Evolutionary conservation across 2,113 vertebrate genomes (phyloP).

Genomic region (Dasyornis broadbenti): DNA sequence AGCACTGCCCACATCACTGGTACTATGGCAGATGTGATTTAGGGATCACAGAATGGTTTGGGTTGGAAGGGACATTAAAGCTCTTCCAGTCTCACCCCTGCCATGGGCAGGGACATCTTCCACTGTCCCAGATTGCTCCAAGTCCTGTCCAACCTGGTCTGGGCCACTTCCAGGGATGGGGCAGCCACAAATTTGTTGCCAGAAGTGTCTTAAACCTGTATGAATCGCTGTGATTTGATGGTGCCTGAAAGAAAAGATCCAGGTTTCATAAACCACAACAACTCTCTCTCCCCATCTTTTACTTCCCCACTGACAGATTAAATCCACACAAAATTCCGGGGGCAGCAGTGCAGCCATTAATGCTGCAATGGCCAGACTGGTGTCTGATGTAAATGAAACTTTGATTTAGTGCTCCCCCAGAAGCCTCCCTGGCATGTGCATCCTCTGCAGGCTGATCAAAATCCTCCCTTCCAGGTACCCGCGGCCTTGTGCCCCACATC

Average conservation of each 20-base stretch:
- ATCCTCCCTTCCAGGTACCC: constrained; percentile 9
- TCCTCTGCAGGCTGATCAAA: constrained; percentile 37
- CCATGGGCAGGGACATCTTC: not conserved
- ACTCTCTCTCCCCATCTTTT: not conserved
- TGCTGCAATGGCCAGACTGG: not conserved
- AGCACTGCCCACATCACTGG: not conserved
- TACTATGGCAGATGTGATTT: not conserved
- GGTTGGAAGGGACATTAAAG: not conserved
- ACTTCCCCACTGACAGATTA: constrained; percentile 4
- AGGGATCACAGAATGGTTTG: not conserved
- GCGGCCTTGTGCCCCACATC: constrained; percentile 5
- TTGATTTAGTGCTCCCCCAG: constrained; percentile 42
- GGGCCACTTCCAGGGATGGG: not conserved
- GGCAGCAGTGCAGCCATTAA: not conserved
- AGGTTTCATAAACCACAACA: not conserved
- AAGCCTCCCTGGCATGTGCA: not conserved
- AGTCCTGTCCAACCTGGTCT: not conserved
- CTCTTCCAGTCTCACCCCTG: not conserved
- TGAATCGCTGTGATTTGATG: not conserved
- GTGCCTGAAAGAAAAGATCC: not conserved
- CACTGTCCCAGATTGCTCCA: not conserved
- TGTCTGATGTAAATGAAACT: constrained; percentile 53
- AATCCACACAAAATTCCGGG: constrained; percentile 37
- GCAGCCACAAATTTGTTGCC: not conserved
- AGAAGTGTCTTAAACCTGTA: not conserved